Conservation (phyloP, 2,888 invertebrate species). For the Colletes collaris region DNA sequence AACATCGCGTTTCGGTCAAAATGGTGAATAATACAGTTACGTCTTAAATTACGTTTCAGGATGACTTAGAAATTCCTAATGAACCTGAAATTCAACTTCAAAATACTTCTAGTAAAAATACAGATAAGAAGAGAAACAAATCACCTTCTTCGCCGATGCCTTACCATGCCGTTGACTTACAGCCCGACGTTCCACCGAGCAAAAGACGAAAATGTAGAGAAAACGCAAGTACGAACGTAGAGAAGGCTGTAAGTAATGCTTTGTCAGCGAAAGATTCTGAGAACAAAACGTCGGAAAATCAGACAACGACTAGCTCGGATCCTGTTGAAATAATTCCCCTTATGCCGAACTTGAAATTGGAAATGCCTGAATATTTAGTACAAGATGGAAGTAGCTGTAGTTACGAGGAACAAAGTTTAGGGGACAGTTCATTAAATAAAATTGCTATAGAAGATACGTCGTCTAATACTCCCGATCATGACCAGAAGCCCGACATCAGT, state of each 20-base stretch:
- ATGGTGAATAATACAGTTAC: background rate
- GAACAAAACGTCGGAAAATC: constrained; percentile 73
- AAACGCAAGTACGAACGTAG: constrained; percentile 72
- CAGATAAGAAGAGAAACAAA: constrained; percentile 78
- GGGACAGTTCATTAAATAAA: constrained; percentile 78
- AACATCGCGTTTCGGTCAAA: background rate
- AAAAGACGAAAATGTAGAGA: constrained; percentile 81
- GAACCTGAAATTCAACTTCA: constrained; percentile 82
- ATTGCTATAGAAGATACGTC: constrained; percentile 75
- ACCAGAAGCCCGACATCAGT: constrained; percentile 81
- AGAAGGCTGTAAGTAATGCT: constrained; percentile 73
- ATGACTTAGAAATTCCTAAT: constrained; percentile 81
- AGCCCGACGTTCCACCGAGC: constrained; percentile 78
- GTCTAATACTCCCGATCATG: constrained; percentile 77
- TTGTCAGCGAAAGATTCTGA: constrained; percentile 75
- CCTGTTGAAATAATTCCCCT: constrained; percentile 83
- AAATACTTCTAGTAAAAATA: constrained; percentile 76
- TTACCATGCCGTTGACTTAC: constrained; percentile 77
- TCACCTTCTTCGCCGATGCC: constrained; percentile 79
- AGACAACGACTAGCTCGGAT: constrained; percentile 74
- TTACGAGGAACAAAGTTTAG: constrained; percentile 81
- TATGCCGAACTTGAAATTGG: constrained; percentile 84
- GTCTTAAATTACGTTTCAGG: constrained; percentile 66
- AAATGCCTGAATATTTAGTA: constrained; percentile 85
- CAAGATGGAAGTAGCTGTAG: constrained; percentile 83